Base-by-base conservation (phyloP, 2,113 vertebrate genomes). In the Halcyon malimbica region DNA sequence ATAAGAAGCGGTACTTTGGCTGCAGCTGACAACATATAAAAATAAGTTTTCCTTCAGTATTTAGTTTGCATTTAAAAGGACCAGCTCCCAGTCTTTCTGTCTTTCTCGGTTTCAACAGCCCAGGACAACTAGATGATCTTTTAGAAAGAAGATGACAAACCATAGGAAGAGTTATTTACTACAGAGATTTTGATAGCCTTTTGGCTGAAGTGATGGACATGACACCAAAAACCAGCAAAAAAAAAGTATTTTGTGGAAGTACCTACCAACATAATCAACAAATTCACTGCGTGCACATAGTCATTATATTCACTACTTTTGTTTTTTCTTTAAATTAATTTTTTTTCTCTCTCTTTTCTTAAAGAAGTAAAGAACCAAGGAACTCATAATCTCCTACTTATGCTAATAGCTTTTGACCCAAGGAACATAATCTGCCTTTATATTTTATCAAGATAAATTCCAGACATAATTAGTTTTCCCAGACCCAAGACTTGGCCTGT, bases 401-500 rank as follows among this genome's bases (percentile, higher is more conserved):
- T 1, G 15, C 62, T 68, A 93, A 94, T 75, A 92, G 48, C 37
- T 90, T 95, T 73, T 88, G 89, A 83, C 63, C 70, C 85, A 91
- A 75, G 70, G 48, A 96, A 92, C 50, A 60, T 68, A 93, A 93
- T 90, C 70, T 88, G 70, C 48, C 83, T 56, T 93, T 91, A 42
- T 65, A 71, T 93, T 95, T 97, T 93, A 96, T 95, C 94, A 93
- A 85, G 88, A 95, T 85, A 83, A 88, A 95, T 96, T 92, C 85
- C 92, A 97, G 78, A 85, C 75, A 53, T 85, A 63, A 83, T 83
- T 94, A 76, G 37, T 94, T 93, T 92, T 92, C 70, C 70, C 74
- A 94, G 92, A 85, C 87, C 33, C 42, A 80, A 35, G 25, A 60
- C 74, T 91, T 93, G 78, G 85, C 90, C 78, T 76, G 54, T 53